Evolutionary conservation across 2,888 invertebrate species (phyloP), one percentile per base, ranked within the genome.

Genomic region (Diabrotica balteata): DNA sequence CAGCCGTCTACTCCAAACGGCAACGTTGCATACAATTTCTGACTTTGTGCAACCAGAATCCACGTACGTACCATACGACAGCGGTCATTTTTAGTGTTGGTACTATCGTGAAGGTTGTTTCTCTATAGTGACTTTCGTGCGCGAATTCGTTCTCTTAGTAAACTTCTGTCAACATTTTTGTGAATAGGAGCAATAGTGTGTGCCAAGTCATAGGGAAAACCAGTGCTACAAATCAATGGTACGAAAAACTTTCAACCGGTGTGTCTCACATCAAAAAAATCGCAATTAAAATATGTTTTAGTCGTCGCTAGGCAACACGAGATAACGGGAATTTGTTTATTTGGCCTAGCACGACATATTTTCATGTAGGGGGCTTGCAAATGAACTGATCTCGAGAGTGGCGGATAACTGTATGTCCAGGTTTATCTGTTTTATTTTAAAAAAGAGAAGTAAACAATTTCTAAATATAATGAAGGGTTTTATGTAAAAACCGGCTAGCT

Each of bases 21-120:
- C 54, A 54, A 54, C 54, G 11, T 7, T 10, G 8, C 54, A n/a
- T 54, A n/a, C 43, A 42, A 43, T 54, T 54, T 54, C 10, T 54
- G 54, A 54, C 54, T 43, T 10, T 5, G 8, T 10, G n/a, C 7
- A 43, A 43, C 7, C 43, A 54, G n/a, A 32, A 7, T 32, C 42
- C 10, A 54, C 43, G 54, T 43, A 54, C 42, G 54, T 54, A 54
- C 54, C 54, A 43, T 54, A 43, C 42, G 42, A 54, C 54, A 43
- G 7, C 54, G 42, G 54, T 54, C 54, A 54, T 54, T 54, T 54
- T 42, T 54, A 54, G 54, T 54, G 42, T 2, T 32, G 54, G 54
- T 54, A 43, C 54, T 54, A 54, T 54, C 54, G 54, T 54, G 54
- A 51, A 51, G 51, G 51, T 51, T 51, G 51, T 51, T 22, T 22